These are phyloP conservation scores for Protodeltote pygarga DNA, from an alignment of 2,888 invertebrate genomes.

Conservation along the genomic window DNA sequence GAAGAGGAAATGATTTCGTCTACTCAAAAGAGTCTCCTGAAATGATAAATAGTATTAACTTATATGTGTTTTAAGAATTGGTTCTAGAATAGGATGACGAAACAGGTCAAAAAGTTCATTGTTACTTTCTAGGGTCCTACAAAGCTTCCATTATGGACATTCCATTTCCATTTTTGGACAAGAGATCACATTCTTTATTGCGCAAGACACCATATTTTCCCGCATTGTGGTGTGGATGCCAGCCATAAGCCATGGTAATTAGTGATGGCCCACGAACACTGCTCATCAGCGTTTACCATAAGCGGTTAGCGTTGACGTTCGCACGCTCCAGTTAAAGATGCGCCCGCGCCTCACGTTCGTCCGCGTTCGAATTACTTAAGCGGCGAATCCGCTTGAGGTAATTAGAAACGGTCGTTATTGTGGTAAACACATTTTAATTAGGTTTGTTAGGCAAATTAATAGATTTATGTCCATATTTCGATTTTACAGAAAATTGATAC, in stretches of 20 bases:
- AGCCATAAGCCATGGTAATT: conserved; percentile 53
- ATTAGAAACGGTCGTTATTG: conserved; percentile 47
- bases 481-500: no score
- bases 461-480: conserved; percentile 32
- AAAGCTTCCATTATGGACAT: conserved; percentile 12
- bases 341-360: conserved; percentile 45
- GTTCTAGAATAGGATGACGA: no score
- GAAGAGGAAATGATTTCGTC: not conserved
- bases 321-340: conserved; percentile 67
- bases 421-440: no score
- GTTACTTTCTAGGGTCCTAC: conserved; percentile 12
- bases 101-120: no score
- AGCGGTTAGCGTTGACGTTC: conserved; percentile 55
- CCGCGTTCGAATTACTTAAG: conserved; percentile 50
- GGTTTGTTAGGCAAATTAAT: conserved; percentile 21
- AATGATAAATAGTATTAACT: no score
- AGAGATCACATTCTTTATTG: conserved; percentile 7
- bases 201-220: conserved; percentile 20
- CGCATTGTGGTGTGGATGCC: conserved; percentile 23
- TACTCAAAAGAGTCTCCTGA: not conserved
- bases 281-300: conserved; percentile 62
- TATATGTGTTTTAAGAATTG: no score
- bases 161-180: conserved; percentile 22
- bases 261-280: conserved; percentile 51
- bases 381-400: conserved; percentile 50